phyloP scores from a whole-genome alignment of 2,797 vertebrate species.

The Trachops cirrhosus region DNA sequence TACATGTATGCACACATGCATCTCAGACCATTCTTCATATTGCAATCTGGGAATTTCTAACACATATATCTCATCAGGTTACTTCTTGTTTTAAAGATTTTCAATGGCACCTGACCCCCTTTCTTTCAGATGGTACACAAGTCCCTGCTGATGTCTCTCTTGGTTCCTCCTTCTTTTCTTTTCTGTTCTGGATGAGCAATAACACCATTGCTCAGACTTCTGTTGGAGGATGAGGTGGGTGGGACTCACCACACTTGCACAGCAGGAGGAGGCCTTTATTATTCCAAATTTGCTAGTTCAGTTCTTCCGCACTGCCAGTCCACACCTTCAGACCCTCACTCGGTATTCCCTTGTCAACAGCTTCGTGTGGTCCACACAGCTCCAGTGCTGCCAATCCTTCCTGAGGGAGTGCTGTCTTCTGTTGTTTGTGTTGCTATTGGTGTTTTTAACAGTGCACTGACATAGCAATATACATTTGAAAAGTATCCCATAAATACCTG shows the following conservation, averaged over 20 bases:
- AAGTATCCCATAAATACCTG: constrained; percentile 41
- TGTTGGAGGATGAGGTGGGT: background rate
- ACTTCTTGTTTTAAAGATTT: background rate
- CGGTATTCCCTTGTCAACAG: background rate
- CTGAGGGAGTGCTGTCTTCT: background rate
- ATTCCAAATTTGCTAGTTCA: background rate
- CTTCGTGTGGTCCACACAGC: background rate
- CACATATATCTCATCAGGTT: background rate
- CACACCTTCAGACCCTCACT: background rate
- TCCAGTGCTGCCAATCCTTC: background rate
- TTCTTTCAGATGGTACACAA: background rate
- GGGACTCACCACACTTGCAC: background rate
- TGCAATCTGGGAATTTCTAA: background rate
- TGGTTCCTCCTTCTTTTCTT: background rate
- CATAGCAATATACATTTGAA: constrained; percentile 32
- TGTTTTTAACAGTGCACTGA: constrained; percentile 36
- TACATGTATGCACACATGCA: background rate
- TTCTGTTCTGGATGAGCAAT: background rate
- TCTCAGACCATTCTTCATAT: background rate
- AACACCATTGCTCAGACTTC: background rate
- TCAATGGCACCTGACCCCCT: background rate
- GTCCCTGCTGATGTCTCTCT: background rate
- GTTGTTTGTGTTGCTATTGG: background rate
- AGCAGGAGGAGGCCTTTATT: background rate
- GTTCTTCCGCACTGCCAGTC: background rate